Base-by-base conservation (phyloP, 2,888 invertebrate genomes). In the Tenthredo scrophulariae region DNA sequence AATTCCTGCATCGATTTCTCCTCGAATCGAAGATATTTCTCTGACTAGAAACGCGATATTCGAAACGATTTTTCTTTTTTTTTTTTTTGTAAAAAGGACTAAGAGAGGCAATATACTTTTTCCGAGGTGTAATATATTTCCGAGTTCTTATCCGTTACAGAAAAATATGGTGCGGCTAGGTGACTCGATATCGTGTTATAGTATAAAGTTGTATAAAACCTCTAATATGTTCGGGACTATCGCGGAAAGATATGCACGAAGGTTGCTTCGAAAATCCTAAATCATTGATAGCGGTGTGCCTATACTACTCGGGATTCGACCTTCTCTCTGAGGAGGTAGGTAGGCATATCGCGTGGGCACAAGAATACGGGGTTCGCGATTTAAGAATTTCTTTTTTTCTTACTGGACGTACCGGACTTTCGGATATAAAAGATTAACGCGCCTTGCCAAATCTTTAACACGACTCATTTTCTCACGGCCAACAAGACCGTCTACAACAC, bases 231-330 rank as follows among this genome's bases (percentile, higher is more conserved):
- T 70, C 26, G 37, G n/a, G 29, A 33, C 84, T 67, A 80, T 84
- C 79, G 79, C 74, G n/a, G 2, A 46, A 70, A 84, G 84, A 85
- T 85, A 85, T 15, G 65, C 54, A 29, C 40, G 54, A 80, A 80
- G 62, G 46, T 83, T 58, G 83, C n/a, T 65, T 62, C 54, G 80
- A 85, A 85, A 85, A 80, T 85, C 85, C 82, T 85, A 85, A 82
- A 85, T 85, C 85, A 85, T 85, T 85, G 82, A 85, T 85, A 85
- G 72, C 85, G 72, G 46, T 26, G n/a, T 29, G 9, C n/a, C 43
- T 29, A 26, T 33, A 4, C 7, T 22, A 18, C 15, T 40, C 80
- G 6, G 43, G 43, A 43, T 26, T 43, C 72, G 43, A 74, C 50
- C 46, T 70, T 54, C 79, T 29, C 15, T 33, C 18, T 10, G 62